phyloP scores from a whole-genome alignment of 1,140 invertebrate species.

The Brachionus rotundiformis region DNA sequence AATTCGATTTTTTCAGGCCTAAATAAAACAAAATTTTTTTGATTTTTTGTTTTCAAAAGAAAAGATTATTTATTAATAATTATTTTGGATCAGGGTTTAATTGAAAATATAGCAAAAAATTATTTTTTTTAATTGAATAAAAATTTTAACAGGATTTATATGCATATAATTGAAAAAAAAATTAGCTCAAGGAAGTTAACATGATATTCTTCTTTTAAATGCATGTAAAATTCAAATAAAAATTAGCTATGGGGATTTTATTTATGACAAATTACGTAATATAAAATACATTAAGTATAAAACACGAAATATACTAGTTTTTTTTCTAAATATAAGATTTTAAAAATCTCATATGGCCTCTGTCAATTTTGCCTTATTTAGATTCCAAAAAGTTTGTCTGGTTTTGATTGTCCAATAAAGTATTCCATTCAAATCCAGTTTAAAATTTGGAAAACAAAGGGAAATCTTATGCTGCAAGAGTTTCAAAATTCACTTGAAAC shows the following conservation, averaged over 20 bases:
- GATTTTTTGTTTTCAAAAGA: too few relatives aligned
- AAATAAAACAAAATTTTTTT: too few relatives aligned
- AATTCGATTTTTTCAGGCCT: too few relatives aligned
- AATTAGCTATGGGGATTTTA: background rate
- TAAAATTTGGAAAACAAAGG: background rate
- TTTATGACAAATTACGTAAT: constrained; percentile 29
- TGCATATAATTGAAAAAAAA: background rate
- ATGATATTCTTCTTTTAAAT: background rate
- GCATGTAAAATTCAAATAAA: background rate
- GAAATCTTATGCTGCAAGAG: background rate
- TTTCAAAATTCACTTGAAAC: background rate
- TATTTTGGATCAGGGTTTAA: too few relatives aligned
- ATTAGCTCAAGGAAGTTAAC: background rate
- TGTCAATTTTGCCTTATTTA: background rate
- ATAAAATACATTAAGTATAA: background rate
- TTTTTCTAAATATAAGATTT: background rate
- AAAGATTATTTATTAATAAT: too few relatives aligned
- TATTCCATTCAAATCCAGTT: background rate
- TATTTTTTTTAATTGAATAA: too few relatives aligned
- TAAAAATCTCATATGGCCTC: background rate
- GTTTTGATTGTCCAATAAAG: constrained; percentile 4
- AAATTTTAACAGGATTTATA: background rate
- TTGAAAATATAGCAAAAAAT: too few relatives aligned
- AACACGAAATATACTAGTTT: background rate
- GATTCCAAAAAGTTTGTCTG: background rate